Evolutionary conservation across 2,113 vertebrate genomes (phyloP).

Genomic region (Daphoenositta chrysoptera): DNA sequence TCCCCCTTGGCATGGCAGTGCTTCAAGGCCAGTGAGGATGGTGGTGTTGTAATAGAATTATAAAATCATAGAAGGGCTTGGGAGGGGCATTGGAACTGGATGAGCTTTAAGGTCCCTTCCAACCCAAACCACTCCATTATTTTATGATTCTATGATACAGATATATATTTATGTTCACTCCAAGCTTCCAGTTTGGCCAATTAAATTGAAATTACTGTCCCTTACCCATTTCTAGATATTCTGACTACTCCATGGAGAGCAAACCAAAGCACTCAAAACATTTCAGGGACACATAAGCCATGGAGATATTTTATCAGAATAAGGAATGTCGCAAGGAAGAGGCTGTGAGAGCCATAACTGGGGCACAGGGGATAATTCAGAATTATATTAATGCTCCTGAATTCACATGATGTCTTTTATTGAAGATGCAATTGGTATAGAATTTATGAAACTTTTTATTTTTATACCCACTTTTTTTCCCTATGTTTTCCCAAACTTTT

Average conservation of each 20-base stretch:
- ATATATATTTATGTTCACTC: neutral
- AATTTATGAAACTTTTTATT: neutral
- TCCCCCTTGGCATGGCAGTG: neutral
- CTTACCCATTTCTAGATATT: neutral
- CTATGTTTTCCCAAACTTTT: neutral
- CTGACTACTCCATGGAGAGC: neutral
- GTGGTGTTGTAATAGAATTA: neutral
- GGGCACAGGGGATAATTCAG: neutral
- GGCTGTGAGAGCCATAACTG: neutral
- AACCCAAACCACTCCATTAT: neutral
- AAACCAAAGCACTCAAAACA: neutral
- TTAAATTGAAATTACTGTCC: neutral
- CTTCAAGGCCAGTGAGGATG: neutral
- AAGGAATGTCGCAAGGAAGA: neutral
- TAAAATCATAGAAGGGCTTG: neutral
- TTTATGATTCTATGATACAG: too few relatives aligned
- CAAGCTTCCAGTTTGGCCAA: neutral
- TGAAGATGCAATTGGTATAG: neutral
- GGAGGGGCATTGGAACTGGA: neutral
- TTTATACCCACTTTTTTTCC: rapidly evolving
- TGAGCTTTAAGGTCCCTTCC: neutral
- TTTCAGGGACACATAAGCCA: neutral
- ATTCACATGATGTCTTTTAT: neutral
- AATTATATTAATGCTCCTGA: neutral
- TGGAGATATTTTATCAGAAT: neutral